phyloP scores from a whole-genome alignment of 2,888 invertebrate species.

The Trypoxylon attenuatum region DNA sequence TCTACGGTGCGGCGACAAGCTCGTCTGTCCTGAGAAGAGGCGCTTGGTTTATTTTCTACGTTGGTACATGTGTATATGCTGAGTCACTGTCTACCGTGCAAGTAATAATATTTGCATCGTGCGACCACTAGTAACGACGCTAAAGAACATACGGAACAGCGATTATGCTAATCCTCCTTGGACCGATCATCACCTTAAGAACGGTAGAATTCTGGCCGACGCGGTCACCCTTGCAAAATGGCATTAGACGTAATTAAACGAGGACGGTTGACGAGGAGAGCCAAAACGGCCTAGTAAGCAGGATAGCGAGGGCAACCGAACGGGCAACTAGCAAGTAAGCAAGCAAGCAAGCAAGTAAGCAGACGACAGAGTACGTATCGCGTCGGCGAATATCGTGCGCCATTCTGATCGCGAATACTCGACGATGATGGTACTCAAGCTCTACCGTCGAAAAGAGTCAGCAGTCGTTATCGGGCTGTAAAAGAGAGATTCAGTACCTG shows the following conservation, averaged over 20 bases:
- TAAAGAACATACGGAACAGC: slow-evolving; percentile 39
- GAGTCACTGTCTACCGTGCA: slow-evolving; percentile 68
- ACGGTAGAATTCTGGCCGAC: slow-evolving; percentile 24
- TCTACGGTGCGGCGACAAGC: slow-evolving; percentile 55
- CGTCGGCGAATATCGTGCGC: no score
- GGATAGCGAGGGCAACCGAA: no score
- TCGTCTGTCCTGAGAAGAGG: slow-evolving; percentile 62
- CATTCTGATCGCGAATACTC: slow-evolving; percentile 53
- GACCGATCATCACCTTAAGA: slow-evolving; percentile 29
- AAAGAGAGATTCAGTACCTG: slow-evolving; percentile 60
- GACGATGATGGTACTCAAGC: slow-evolving; percentile 65
- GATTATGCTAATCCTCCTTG: slow-evolving; percentile 32
- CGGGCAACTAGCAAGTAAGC: no score
- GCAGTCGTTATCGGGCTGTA: slow-evolving; percentile 64
- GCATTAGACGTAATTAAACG: no score
- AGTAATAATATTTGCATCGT: slow-evolving; percentile 70
- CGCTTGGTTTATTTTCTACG: slow-evolving; percentile 71
- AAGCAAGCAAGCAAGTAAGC: no score
- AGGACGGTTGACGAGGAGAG: no score
- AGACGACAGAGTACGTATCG: no score
- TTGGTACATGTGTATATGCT: no score
- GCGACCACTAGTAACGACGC: slow-evolving; percentile 59
- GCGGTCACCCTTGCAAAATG: no score
- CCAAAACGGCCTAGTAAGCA: no score
- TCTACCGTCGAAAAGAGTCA: slow-evolving; percentile 57